A percentile compares a stretch with the other conserved stretches of the same genome.
Conservation (phyloP, 2,888 invertebrate species). For the Steinernema hermaphroditum region DNA sequence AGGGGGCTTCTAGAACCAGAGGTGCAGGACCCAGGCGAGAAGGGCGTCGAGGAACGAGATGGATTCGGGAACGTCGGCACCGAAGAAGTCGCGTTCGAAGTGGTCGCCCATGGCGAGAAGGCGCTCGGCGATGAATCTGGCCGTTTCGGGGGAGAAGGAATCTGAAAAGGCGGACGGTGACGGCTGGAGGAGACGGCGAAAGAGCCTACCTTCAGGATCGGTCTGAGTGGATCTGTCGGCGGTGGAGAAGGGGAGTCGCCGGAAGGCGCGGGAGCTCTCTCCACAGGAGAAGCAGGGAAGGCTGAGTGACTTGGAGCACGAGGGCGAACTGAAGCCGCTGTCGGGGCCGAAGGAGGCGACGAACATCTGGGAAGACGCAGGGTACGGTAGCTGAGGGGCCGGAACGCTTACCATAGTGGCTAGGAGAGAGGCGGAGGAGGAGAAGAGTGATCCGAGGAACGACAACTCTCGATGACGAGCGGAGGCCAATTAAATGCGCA, state of each 20-base stretch:
- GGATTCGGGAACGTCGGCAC: neutral
- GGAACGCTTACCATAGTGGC: constrained; percentile 2
- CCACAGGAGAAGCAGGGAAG: constrained; percentile 23
- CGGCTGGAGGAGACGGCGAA: too few species aligned
- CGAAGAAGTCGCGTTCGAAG: constrained; percentile 1
- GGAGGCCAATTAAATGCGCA: constrained; percentile 26
- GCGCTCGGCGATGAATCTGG: constrained; percentile 2
- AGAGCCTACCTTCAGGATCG: neutral
- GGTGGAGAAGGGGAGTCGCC: neutral
- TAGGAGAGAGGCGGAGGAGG: neutral
- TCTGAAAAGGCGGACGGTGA: neutral
- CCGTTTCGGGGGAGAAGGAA: neutral
- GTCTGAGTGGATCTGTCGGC: neutral
- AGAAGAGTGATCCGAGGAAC: neutral
- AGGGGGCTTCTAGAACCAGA: neutral
- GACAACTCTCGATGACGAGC: constrained; percentile 22
- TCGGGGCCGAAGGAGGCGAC: constrained; percentile 1
- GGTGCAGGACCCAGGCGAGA: neutral
- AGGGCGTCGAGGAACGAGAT: neutral
- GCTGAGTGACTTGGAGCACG: constrained; percentile 20
- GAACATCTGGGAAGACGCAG: neutral
- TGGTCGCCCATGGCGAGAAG: constrained; percentile 1
- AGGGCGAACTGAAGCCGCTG: constrained; percentile 22
- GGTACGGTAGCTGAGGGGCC: neutral
- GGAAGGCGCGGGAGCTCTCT: neutral